Percentiles rank a stretch among this genome's conserved stretches.
Evolutionary conservation across 2,888 invertebrate species (phyloP).

Genomic region (Ganaspis brasiliensis): DNA sequence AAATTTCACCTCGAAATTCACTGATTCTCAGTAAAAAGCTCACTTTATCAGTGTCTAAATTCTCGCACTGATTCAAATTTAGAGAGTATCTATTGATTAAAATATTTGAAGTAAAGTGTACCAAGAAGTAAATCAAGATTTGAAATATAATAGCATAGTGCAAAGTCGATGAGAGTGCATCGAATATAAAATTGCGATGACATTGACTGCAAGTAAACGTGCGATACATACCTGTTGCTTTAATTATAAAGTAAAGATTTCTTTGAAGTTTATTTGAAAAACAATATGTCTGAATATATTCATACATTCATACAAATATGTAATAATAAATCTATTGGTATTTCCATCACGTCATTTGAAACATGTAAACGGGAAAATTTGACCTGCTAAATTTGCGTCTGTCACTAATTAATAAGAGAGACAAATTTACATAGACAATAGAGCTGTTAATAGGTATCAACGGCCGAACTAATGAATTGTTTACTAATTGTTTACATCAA

Average conservation of each 20-base stretch:
- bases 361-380: constrained; percentile 18
- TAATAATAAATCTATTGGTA: neutral
- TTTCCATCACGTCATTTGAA: constrained; percentile 19
- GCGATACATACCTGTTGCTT: constrained; percentile 20
- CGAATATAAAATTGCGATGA: constrained; percentile 10
- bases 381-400: neutral
- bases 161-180: neutral
- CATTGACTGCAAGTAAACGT: constrained; percentile 7
- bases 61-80: too few species aligned
- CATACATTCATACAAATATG: constrained; percentile 2
- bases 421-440: neutral
- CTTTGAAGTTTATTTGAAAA: neutral
- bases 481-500: constrained; percentile 69
- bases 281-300: neutral
- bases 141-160: constrained; percentile 23
- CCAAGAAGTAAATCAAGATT: neutral
- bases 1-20: too few species aligned
- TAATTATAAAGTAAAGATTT: constrained; percentile 30
- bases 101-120: too few species aligned
- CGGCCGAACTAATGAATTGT: constrained; percentile 71
- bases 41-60: too few species aligned
- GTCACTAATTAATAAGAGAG: constrained; percentile 16
- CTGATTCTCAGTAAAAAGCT: too few species aligned
- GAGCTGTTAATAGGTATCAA: constrained; percentile 28
- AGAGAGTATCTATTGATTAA: too few species aligned